Base-by-base conservation (phyloP, 2,113 vertebrate species). In the Lutjanus erythropterus region DNA sequence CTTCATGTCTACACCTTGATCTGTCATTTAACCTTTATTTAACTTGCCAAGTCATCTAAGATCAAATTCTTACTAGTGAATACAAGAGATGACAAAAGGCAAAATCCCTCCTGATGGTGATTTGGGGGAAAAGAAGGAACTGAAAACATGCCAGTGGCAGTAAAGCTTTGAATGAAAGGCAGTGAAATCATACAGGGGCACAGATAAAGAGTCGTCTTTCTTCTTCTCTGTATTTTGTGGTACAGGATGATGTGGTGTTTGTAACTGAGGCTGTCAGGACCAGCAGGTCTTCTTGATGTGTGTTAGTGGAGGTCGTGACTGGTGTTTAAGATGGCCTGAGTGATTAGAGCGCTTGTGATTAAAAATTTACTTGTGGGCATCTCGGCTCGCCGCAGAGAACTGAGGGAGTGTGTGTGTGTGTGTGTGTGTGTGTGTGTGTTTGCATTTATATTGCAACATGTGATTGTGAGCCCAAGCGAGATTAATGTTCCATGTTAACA, bases 401-500 rank as follows among this genome's bases (percentile, higher is more conserved):
- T 39, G 31, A 44, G 42, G 15, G 58, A 37, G 27, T 56, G 70
- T 59, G 41, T 81, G 72, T 80, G 69, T 64, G 15, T 72, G 25
- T 60, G 21, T 59, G 37, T 69, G 49, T 78, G 49, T 61, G 39
- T 46, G 35, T 46, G 47, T 67, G 53, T 37, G 35, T 47, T 21
- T 55, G 42, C 11, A 25, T 58, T 62, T 62, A 61, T 75, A 37
- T 31, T 65, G 33, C 27, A 62, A 56, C 31, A 18, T 60, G 76
- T 78, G 76, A 65, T 70, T 41, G 77, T 18, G 64, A 62, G 81
- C 59, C 73, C 37, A 56, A 70, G 81, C 4, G 6, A 70, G 83
- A 85, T 88, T 85, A 88, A 83, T 52, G 73, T 70, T 55, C 33
- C 64, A 68, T 80, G 65, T 90, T 88, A 78, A 90, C 86, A 78